Evolutionary conservation across 2,797 vertebrate genomes (phyloP), one percentile per base, ranked within the genome.

Genomic region (Poecilia gillii): DNA sequence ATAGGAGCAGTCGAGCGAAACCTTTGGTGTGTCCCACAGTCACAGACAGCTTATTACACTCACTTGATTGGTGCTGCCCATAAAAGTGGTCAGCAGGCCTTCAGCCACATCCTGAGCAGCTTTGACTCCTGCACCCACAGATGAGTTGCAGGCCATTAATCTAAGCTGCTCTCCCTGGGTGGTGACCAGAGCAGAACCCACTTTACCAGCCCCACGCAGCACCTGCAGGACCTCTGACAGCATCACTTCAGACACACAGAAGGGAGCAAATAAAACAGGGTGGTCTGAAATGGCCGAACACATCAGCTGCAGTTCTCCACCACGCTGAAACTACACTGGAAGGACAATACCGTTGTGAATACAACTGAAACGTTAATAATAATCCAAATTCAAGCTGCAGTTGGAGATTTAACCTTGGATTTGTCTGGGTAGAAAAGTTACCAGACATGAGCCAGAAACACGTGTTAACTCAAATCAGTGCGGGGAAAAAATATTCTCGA

Each of bases 81-180:
- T 95, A 0, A 93, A 84, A 1, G 87, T 85, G 53, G 87, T 81
- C 47, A 94, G 62, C 53, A 95, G 89, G 23, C 88, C 90, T 62
- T 94, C 93, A 1, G 92, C 87, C 13, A 88, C 75, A 1, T 94
- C 92, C 89, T 96, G 95, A 9, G 89, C 91, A 18, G 75, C 93
- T 87, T 88, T 92, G 62, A 95, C 79, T 8, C 91, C 95, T 0
- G 91, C 82, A 6, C 94, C 95, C 77, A 96, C 14, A 2, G 95
- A 82, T 2, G 95, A 95, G 92, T 95, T 96, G 76, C 92, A 94
- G 45, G 91, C 89, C 77, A 94, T 87, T 20, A 96, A 78, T 1
- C 91, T 62, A 39, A 97, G 91, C 64, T 95, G 95, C 47, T 97
- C 96, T 23, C 94, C 93, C 71, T 96, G 96, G 1, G 89, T 94